These are phyloP conservation scores for Murina feae DNA, from an alignment of 2,113 vertebrate genomes.

Conservation along the genomic window DNA sequence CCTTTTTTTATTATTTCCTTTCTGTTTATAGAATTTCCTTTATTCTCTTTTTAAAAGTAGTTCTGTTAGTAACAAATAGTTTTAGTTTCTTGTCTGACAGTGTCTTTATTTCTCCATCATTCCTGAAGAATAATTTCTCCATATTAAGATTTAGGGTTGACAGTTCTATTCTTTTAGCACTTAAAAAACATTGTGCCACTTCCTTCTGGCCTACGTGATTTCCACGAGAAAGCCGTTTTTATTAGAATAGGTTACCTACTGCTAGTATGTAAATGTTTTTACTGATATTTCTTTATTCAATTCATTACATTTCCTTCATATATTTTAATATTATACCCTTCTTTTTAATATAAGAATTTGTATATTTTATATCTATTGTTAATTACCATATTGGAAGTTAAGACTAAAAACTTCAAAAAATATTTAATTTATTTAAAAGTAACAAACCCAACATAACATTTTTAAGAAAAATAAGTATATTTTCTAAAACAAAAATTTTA, in stretches of 20 bases:
- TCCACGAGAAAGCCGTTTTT: slow-evolving; percentile 1
- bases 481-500: background rate
- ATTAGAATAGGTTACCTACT: background rate
- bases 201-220: background rate
- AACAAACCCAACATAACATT: background rate
- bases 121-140: background rate
- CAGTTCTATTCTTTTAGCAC: background rate
- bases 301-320: background rate
- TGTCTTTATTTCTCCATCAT: background rate
- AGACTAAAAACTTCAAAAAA: background rate
- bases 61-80: background rate
- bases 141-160: background rate
- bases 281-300: background rate
- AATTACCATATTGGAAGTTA: background rate
- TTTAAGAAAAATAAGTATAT: background rate
- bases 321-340: background rate
- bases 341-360: background rate
- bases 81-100: background rate
- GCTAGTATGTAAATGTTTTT: background rate
- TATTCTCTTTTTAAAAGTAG: background rate
- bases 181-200: background rate
- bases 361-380: background rate
- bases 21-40: background rate
- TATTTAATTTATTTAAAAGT: background rate
- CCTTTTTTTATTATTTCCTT: background rate